Evolutionary conservation across 1,140 invertebrate species (phyloP), one percentile per base, ranked within the genome.

Genomic region (Episyrphus balteatus): DNA sequence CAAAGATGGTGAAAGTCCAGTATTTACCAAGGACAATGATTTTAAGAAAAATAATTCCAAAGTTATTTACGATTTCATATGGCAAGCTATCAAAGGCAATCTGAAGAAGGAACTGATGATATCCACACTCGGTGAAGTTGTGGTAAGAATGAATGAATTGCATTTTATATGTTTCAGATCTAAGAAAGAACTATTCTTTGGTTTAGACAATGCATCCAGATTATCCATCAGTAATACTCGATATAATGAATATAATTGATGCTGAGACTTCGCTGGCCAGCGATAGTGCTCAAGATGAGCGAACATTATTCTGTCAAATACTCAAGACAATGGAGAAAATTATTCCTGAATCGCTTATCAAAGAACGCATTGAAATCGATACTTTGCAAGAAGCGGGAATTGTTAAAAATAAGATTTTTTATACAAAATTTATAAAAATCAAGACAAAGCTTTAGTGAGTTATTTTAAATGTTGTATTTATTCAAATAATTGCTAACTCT

Each of bases 361-460:
- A 95, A 61, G 93, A 97, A 70, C 73, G 92, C 53, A 68, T 97
- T 53, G 93, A 98, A 70, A 87, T 91, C 62, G 93, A 98, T 51
- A 92, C 89, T 1, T 71, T 95, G 15, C 88, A 91, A 68, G 90
- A 92, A 73, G 82, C 88, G 42, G 88, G 88, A n/a, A 84, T 91
- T 39, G 75, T 97, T n/a, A 88, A 86, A 55, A 90, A 90, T 61
- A 86, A 86, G 63, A 86, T 83, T 57, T 96, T 94, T 72, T 87
- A 91, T 65, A 91, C 89, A 45, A 96, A 94, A 73, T 96, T 95
- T 71, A 96, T 98, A 56, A 96, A 95, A 81, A 84, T 94, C 14
- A 98, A 97, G 73, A 98, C 95, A 41, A 93, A 94, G 73, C 70
- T 98, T 55, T 98, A 95, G 92, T 97, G 82, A 82, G 91, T 89